Conservation (phyloP, 2,888 invertebrate genomes). For the Agrotis clavis region DNA sequence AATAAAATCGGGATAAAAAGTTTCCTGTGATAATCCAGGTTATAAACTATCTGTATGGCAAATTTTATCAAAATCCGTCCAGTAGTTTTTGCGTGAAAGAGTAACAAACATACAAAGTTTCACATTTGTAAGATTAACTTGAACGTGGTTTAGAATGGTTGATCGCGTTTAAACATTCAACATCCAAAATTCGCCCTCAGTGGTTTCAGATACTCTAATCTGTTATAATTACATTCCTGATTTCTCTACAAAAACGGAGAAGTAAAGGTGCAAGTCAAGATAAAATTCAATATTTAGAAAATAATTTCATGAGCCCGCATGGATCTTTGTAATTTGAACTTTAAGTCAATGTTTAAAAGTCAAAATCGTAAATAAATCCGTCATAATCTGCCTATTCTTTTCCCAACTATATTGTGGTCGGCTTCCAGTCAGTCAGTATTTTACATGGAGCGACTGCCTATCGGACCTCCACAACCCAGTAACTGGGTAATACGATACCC, state of each 20-base stretch:
- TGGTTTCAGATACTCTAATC: neutral
- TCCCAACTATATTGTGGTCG: neutral
- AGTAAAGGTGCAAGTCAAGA: slow-evolving; percentile 8
- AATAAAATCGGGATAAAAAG: no score
- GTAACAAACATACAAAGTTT: no score
- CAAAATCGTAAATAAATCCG: neutral
- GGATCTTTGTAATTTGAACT: slow-evolving; percentile 3
- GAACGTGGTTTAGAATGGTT: no score
- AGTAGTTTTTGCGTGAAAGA: no score
- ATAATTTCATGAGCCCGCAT: neutral
- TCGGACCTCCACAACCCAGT: neutral
- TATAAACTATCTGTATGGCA: no score
- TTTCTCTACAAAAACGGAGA: slow-evolving; percentile 10
- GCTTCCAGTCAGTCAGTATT: slow-evolving; percentile 2
- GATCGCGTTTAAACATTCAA: no score
- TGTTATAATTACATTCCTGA: slow-evolving; percentile 15
- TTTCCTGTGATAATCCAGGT: no score
- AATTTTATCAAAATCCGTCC: no score
- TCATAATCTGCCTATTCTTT: neutral
- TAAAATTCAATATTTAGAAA: slow-evolving; percentile 1
- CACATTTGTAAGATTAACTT: no score
- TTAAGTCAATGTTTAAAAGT: neutral
- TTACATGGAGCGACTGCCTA: neutral
- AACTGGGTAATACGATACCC: neutral
- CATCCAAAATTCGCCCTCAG: neutral